Evolutionary conservation across 2,113 vertebrate species (phyloP).

Genomic region (Protobothrops mucrosquamatus): DNA sequence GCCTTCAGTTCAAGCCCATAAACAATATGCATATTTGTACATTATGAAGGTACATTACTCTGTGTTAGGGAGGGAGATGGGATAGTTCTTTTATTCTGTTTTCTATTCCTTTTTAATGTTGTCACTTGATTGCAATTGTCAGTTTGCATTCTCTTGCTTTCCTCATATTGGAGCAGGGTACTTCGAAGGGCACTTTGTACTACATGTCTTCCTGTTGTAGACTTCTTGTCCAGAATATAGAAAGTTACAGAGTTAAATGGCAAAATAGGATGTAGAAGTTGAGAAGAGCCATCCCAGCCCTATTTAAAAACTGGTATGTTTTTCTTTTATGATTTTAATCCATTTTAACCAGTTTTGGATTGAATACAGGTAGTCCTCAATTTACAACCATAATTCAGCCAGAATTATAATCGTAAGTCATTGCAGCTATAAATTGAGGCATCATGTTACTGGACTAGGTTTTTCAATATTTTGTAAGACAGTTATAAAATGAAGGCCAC

Average conservation of each 20-base stretch:
- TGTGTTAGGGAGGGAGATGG: background rate
- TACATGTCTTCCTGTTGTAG: background rate
- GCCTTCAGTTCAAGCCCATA: background rate
- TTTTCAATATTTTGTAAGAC: no score
- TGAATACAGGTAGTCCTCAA: background rate
- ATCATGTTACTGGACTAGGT: no score
- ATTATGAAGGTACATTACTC: background rate
- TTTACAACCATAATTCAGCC: no score
- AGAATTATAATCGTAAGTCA: no score
- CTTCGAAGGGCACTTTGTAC: background rate
- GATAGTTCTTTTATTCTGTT: background rate
- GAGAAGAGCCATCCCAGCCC: background rate
- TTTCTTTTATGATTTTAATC: background rate
- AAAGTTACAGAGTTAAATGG: background rate
- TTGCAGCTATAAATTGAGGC: no score
- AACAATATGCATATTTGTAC: background rate
- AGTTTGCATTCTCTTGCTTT: background rate
- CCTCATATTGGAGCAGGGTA: no score
- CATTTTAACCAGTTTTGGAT: background rate
- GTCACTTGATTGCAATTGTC: background rate
- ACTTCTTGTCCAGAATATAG: background rate
- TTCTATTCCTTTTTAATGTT: background rate
- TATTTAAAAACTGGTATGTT: background rate
- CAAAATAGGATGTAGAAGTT: background rate
- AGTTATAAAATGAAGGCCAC: no score